These are phyloP conservation scores for Aphelinus certus DNA, from an alignment of 1,140 invertebrate genomes.

Conservation along the genomic window DNA sequence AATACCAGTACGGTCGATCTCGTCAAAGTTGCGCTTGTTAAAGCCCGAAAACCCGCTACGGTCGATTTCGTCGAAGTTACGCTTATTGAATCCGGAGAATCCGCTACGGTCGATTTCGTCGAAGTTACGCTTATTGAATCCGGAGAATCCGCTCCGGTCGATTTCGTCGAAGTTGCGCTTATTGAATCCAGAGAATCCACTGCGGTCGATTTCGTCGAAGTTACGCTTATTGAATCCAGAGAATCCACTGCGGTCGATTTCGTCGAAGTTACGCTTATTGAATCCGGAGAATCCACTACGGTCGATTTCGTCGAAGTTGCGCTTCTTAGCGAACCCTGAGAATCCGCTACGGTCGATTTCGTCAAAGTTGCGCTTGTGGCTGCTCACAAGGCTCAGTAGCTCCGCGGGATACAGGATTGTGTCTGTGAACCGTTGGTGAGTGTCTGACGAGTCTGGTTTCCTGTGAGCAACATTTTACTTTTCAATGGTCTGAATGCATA, in stretches of 20 bases:
- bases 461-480: neutral
- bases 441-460: neutral
- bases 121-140: constrained; percentile 68
- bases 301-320: constrained; percentile 74
- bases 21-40: constrained; percentile 70
- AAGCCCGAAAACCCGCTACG: constrained; percentile 43
- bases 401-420: constrained; percentile 14
- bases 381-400: neutral
- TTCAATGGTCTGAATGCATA: too few species aligned
- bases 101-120: constrained; percentile 71
- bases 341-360: constrained; percentile 61
- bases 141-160: constrained; percentile 63
- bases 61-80: constrained; percentile 66
- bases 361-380: constrained; percentile 62
- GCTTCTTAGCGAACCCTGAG: constrained; percentile 49
- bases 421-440: neutral
- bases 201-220: constrained; percentile 73
- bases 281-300: constrained; percentile 18
- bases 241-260: constrained; percentile 60
- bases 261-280: constrained; percentile 62
- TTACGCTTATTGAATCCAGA: constrained; percentile 60
- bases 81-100: constrained; percentile 62
- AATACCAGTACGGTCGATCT: constrained; percentile 64
- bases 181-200: constrained; percentile 61
- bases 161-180: constrained; percentile 68